phyloP scores from a whole-genome alignment of 2,888 invertebrate species.

The Pogonocherus hispidulus region DNA sequence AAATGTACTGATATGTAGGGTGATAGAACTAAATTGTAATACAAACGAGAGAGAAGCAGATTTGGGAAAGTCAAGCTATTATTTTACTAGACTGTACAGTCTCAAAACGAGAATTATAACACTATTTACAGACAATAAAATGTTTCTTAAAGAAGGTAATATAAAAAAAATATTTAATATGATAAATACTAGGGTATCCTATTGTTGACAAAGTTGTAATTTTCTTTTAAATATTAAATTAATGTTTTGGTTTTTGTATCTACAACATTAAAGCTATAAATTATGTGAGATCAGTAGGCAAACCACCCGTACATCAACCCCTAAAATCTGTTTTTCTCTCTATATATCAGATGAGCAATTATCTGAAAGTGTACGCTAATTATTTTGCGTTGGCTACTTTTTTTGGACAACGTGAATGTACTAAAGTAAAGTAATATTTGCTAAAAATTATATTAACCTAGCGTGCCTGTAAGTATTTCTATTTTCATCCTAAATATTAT shows the following conservation, averaged over 20 bases:
- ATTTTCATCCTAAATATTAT: slow-evolving; percentile 47
- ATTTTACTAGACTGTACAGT: background rate
- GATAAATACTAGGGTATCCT: no score
- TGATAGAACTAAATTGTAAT: slow-evolving; percentile 12
- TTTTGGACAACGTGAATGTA: slow-evolving; percentile 54
- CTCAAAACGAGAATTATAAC: background rate
- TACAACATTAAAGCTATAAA: no score
- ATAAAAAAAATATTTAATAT: no score
- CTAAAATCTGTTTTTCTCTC: slow-evolving; percentile 21
- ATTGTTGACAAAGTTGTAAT: no score
- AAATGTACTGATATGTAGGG: slow-evolving; percentile 33
- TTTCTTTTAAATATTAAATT: no score
- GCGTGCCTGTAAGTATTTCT: slow-evolving; percentile 57
- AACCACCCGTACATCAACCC: no score
- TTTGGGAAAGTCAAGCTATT: background rate
- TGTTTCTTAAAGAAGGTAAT: no score
- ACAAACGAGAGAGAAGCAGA: slow-evolving; percentile 4
- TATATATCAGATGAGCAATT: slow-evolving; percentile 21
- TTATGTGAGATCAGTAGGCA: no score
- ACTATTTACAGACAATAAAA: background rate
- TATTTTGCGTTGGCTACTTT: slow-evolving; percentile 52
- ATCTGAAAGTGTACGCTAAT: slow-evolving; percentile 37
- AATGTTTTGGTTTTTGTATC: no score
- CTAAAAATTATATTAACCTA: slow-evolving; percentile 56
- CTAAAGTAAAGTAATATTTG: slow-evolving; percentile 60